phyloP scores from a whole-genome alignment of 1,140 invertebrate species.

The Cotesia typhae region DNA sequence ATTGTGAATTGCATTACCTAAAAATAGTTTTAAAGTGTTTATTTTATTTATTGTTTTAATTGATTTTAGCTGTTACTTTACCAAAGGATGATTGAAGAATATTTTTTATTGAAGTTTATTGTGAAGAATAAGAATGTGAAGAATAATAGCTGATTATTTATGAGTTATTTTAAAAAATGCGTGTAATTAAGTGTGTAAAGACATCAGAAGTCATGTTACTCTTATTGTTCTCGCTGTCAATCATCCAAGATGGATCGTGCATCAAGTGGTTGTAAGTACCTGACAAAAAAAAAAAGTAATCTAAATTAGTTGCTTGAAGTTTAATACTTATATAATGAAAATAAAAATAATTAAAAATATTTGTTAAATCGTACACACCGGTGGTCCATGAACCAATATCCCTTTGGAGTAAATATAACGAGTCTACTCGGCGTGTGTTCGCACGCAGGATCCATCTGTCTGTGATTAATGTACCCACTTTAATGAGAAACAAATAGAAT shows the following conservation, averaged over 20 bases:
- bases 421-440: constrained; percentile 9
- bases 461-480: constrained; percentile 61
- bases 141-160: neutral
- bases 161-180: constrained; percentile 47
- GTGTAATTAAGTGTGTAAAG: constrained; percentile 48
- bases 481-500: constrained; percentile 63
- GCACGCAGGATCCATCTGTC: constrained; percentile 32
- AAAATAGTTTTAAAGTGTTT: no score
- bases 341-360: neutral
- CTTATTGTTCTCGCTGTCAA: constrained; percentile 51
- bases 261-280: constrained; percentile 66
- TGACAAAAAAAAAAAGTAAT: neutral
- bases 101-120: neutral
- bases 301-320: neutral
- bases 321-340: neutral
- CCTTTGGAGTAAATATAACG: constrained; percentile 12
- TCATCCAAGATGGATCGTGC: constrained; percentile 55
- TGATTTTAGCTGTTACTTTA: no score
- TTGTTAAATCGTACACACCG: neutral
- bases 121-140: constrained; percentile 18
- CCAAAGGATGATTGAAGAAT: constrained; percentile 27
- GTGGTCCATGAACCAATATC: constrained; percentile 18
- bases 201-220: constrained; percentile 36
- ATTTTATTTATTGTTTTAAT: no score
- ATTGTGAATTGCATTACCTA: no score